Evolutionary conservation across 1,140 invertebrate species (phyloP).

Genomic region (Megalonaias nervosa): DNA sequence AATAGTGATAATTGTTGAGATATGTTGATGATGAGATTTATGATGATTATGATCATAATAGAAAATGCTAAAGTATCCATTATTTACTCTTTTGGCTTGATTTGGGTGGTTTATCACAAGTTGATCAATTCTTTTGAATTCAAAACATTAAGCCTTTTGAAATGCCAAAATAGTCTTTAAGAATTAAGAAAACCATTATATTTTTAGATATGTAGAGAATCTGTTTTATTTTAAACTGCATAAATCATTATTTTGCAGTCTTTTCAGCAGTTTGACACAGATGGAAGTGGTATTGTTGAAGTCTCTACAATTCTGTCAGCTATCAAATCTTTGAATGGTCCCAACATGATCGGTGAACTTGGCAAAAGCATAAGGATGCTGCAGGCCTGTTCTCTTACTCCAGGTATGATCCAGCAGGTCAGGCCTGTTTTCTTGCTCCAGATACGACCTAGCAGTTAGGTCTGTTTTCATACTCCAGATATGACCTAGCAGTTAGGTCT

Average conservation of each 20-base stretch:
- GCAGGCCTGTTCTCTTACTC: conserved; percentile 66
- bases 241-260: conserved; percentile 40
- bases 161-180: background rate
- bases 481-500: too few relatives aligned
- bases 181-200: background rate
- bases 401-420: conserved; percentile 42
- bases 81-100: background rate
- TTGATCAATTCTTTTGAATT: background rate
- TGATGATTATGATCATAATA: too few relatives aligned
- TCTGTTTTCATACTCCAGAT: too few relatives aligned
- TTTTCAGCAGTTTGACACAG: conserved; percentile 69
- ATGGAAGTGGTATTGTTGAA: conserved; percentile 68
- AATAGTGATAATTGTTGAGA: too few relatives aligned
- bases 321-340: conserved; percentile 53
- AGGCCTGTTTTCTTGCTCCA: too few relatives aligned
- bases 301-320: conserved; percentile 60
- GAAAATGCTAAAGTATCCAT: too few relatives aligned
- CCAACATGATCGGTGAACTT: conserved; percentile 63
- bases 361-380: conserved; percentile 65
- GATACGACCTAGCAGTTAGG: too few relatives aligned
- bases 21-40: too few relatives aligned
- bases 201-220: background rate
- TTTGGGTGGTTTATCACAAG: background rate
- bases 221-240: background rate
- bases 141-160: background rate